Percentiles rank a stretch among this genome's conserved stretches.
Conservation (phyloP, 2,797 vertebrate species). For the Oryzias sinensis region DNA sequence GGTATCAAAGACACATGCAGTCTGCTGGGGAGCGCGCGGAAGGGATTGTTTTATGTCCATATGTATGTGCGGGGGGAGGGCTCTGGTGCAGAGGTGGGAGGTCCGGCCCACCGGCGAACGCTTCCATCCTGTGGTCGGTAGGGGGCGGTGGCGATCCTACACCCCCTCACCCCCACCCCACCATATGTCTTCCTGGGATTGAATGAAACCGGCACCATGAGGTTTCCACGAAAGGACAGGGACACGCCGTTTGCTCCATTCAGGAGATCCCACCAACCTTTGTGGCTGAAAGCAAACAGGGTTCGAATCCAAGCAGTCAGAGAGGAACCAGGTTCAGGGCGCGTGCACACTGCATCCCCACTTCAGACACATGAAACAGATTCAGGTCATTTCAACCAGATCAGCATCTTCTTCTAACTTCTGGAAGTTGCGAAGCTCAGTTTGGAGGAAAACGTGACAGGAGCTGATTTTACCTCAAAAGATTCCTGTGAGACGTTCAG, state of each 20-base stretch:
- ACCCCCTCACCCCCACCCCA: not conserved
- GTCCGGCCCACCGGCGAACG: slow-evolving; percentile 42
- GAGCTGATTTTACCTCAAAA: slow-evolving; percentile 8
- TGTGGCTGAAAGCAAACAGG: too few relatives aligned
- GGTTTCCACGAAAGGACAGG: slow-evolving; percentile 59
- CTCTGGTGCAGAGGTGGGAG: slow-evolving; percentile 78
- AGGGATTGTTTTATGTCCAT: slow-evolving; percentile 58
- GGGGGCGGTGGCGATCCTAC: slow-evolving; percentile 44
- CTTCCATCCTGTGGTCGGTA: slow-evolving; percentile 15
- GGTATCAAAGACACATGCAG: slow-evolving; percentile 89
- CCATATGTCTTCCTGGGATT: slow-evolving; percentile 8
- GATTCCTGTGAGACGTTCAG: slow-evolving; percentile 26
- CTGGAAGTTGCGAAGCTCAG: too few relatives aligned
- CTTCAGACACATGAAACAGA: too few relatives aligned
- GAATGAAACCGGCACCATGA: slow-evolving; percentile 54
- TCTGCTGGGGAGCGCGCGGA: slow-evolving; percentile 78
- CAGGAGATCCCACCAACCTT: slow-evolving; percentile 9
- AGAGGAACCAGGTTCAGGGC: not conserved
- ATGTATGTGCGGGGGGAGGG: slow-evolving; percentile 7
- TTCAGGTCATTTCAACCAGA: too few relatives aligned
- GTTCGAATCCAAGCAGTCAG: too few relatives aligned
- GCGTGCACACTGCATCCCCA: too few relatives aligned
- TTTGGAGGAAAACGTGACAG: not conserved
- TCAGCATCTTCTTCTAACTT: too few relatives aligned
- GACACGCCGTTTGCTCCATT: slow-evolving; percentile 31